Conservation (phyloP, 2,888 invertebrate species). For the Chesias legatella region DNA sequence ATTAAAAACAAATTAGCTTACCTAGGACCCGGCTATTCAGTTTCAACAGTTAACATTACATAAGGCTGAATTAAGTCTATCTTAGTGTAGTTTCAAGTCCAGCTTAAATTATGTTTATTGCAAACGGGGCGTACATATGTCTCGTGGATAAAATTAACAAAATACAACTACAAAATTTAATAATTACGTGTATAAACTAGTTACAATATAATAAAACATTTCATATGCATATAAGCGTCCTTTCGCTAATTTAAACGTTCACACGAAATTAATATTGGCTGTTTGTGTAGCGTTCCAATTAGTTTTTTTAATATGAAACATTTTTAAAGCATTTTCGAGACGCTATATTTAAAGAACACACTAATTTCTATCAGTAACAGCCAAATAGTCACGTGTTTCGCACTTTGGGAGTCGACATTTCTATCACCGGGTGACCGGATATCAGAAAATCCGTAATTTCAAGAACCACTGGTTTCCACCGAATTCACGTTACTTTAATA, state of each 20-base stretch:
- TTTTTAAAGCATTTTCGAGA: slow-evolving; percentile 11
- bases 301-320: slow-evolving; percentile 4
- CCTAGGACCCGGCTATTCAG: not conserved
- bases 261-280: slow-evolving; percentile 18
- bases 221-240: slow-evolving; percentile 46
- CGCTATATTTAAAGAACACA: slow-evolving; percentile 5
- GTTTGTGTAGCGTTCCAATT: slow-evolving; percentile 4
- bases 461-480: not conserved
- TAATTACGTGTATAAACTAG: slow-evolving; percentile 45
- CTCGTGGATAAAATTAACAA: slow-evolving; percentile 18
- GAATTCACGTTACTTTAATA: too few relatives aligned
- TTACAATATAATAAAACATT: slow-evolving; percentile 44
- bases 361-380: slow-evolving; percentile 15
- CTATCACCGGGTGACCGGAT: not conserved
- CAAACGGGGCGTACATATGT: slow-evolving; percentile 7
- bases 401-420: slow-evolving; percentile 8
- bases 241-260: slow-evolving; percentile 38
- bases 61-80: slow-evolving; percentile 22
- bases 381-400: slow-evolving; percentile 13
- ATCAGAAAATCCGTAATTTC: not conserved
- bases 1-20: too few relatives aligned
- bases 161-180: slow-evolving; percentile 31
- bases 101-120: slow-evolving; percentile 8
- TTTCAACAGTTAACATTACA: slow-evolving; percentile 24
- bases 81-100: slow-evolving; percentile 11